Conservation (phyloP, 2,888 invertebrate species). For the Chymomyza amoena region DNA sequence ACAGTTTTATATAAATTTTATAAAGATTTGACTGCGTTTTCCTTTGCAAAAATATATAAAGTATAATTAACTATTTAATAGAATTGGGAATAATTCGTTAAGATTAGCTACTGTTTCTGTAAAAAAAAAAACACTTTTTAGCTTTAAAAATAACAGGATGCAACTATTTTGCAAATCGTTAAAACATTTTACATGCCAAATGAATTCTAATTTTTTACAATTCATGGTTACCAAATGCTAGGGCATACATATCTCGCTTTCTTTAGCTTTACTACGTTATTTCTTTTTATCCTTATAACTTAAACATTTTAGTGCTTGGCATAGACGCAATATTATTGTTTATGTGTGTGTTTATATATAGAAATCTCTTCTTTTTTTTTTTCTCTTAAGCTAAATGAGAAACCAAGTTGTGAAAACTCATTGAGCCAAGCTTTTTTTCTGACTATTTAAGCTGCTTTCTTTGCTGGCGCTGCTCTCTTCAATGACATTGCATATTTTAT, state of each 20-base stretch:
- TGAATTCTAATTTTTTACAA: background rate
- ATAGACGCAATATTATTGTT: background rate
- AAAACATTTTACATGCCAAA: too few relatives aligned
- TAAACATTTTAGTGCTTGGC: background rate
- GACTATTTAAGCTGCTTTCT: background rate
- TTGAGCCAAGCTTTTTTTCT: background rate
- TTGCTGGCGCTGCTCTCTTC: conserved; percentile 41
- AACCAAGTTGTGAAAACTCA: background rate
- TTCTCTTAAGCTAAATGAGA: background rate
- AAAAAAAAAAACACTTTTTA: too few relatives aligned
- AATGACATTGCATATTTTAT: conserved; percentile 81
- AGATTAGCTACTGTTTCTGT: too few relatives aligned
- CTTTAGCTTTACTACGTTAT: background rate
- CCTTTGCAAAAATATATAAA: too few relatives aligned
- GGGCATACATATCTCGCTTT: background rate
- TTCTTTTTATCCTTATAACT: background rate
- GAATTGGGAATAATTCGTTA: too few relatives aligned
- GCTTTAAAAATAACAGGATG: too few relatives aligned
- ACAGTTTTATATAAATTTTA: too few relatives aligned
- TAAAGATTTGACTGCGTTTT: too few relatives aligned
- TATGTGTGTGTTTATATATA: background rate
- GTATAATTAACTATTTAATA: too few relatives aligned
- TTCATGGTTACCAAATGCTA: background rate
- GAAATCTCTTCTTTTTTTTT: background rate
- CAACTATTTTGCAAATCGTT: too few relatives aligned